These are phyloP conservation scores for Pseudoatta argentina DNA, from an alignment of 1,140 invertebrate species.

Conservation along the genomic window DNA sequence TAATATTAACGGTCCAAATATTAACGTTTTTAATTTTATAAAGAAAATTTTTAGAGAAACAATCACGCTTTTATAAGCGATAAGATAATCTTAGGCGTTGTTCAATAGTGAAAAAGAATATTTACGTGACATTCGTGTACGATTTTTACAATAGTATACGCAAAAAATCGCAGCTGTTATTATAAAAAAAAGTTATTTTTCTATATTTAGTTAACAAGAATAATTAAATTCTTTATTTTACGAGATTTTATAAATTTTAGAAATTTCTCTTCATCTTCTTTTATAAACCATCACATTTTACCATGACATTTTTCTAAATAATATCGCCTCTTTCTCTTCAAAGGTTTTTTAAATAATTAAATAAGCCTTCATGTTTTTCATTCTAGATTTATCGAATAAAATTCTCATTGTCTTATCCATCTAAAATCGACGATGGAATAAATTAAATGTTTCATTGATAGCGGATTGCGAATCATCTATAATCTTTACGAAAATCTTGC, in stretches of 20 bases:
- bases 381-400: conserved; percentile 5
- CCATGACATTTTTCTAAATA: background rate
- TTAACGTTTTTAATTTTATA: conserved; percentile 23
- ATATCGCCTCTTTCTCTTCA: background rate
- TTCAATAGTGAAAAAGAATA: background rate
- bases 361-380: background rate
- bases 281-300: background rate
- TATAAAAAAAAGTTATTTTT: background rate
- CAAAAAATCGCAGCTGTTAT: background rate
- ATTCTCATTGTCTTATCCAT: background rate
- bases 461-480: background rate
- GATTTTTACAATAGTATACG: background rate
- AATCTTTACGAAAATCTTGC: conserved; percentile 18
- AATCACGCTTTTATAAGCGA: background rate
- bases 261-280: background rate
- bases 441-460: conserved; percentile 24
- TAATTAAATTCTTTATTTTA: background rate
- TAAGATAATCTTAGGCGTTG: background rate
- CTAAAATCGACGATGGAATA: background rate
- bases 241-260: background rate
- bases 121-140: background rate
- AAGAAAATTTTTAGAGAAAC: background rate
- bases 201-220: background rate
- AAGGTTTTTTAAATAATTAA: background rate
- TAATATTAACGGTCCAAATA: conserved; percentile 44